These are phyloP conservation scores for Drosophila busckii DNA, from an alignment of 1,140 invertebrate species.

Conservation along the genomic window DNA sequence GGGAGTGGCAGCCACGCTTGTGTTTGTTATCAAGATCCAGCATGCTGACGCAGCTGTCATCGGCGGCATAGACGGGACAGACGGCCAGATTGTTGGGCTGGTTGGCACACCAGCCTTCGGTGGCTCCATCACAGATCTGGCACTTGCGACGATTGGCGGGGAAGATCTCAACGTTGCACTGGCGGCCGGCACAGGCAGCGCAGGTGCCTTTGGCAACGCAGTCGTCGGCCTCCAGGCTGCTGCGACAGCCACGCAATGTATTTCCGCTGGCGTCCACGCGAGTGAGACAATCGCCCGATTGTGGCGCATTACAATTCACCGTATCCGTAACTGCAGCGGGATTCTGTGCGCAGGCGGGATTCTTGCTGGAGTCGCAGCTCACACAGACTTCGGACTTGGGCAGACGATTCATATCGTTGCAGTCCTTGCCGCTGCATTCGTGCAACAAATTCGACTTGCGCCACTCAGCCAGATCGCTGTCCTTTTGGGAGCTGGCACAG, in stretches of 20 bases:
- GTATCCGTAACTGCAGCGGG: conserved; percentile 21
- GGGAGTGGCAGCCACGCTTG: conserved; percentile 47
- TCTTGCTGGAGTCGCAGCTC: conserved; percentile 58
- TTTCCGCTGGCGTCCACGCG: conserved; percentile 37
- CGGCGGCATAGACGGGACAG: conserved; percentile 53
- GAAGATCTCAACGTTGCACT: conserved; percentile 57
- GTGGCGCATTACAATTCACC: conserved; percentile 34
- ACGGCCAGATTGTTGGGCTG: conserved; percentile 38
- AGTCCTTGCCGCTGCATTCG: conserved; percentile 42
- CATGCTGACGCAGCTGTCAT: conserved; percentile 45
- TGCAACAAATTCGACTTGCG: conserved; percentile 36
- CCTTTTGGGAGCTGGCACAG: conserved; percentile 53
- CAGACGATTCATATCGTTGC: conserved; percentile 40
- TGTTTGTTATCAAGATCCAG: conserved; percentile 17
- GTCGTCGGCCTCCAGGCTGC: conserved; percentile 27
- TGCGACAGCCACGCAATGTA: conserved; percentile 61
- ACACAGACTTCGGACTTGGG: conserved; percentile 44
- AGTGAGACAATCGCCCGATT: conserved; percentile 46
- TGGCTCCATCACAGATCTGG: conserved; percentile 59
- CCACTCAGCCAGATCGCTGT: conserved; percentile 50
- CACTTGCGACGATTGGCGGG: conserved; percentile 53
- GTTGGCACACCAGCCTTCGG: conserved; percentile 26
- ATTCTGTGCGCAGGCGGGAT: conserved; percentile 48
- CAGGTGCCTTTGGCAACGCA: conserved; percentile 56
- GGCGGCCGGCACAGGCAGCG: conserved; percentile 41